Evolutionary conservation across 2,113 vertebrate genomes (phyloP).

Genomic region (Paralichthys olivaceus): DNA sequence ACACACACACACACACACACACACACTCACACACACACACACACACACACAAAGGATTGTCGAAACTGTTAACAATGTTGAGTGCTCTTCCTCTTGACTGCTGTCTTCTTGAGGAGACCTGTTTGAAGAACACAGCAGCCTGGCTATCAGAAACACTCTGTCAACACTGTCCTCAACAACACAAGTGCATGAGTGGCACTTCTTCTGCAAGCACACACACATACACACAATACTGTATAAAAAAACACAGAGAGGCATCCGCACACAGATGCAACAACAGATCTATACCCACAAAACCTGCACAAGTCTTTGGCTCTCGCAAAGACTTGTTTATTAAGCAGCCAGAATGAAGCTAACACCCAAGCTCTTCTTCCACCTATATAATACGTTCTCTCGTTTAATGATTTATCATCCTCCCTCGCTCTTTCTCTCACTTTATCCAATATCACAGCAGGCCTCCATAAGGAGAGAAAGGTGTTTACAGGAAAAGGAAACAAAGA

Average conservation of each 20-base stretch:
- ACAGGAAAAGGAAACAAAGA: constrained; percentile 50
- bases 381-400: constrained; percentile 42
- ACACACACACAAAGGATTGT: constrained; percentile 24
- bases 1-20: constrained; percentile 17
- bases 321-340: constrained; percentile 52
- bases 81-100: constrained; percentile 43
- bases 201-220: constrained; percentile 15
- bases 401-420: constrained; percentile 57
- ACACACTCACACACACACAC: constrained; percentile 25
- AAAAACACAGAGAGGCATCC: constrained; percentile 43
- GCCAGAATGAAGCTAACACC: constrained; percentile 46
- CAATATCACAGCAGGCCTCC: constrained; percentile 62
- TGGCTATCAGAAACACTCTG: constrained; percentile 58
- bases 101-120: constrained; percentile 52
- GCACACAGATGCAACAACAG: constrained; percentile 31
- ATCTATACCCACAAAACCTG: constrained; percentile 19
- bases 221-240: constrained; percentile 26
- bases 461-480: constrained; percentile 43
- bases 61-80: constrained; percentile 37
- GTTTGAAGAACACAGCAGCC: constrained; percentile 66
- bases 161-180: constrained; percentile 62
- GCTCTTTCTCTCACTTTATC: constrained; percentile 40
- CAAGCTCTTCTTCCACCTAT: constrained; percentile 53
- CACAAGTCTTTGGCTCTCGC: constrained; percentile 41
- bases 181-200: constrained; percentile 53